Conservation (phyloP, 2,888 invertebrate genomes). For the Lymantria dispar region DNA sequence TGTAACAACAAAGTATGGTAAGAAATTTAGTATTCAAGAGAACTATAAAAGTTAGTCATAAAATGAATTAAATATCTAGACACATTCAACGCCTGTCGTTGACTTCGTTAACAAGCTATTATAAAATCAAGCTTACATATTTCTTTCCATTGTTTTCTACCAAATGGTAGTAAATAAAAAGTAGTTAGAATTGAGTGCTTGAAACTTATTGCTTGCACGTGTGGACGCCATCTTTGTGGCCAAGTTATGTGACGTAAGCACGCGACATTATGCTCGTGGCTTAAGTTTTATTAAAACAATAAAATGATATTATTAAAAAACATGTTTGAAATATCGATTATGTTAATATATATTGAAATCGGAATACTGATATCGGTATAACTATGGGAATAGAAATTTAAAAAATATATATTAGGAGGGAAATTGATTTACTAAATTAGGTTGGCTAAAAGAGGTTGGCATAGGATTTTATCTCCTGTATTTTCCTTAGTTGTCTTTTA, state of each 20-base stretch:
- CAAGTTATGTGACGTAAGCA: slow-evolving; percentile 36
- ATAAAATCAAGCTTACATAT: slow-evolving; percentile 14
- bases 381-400: no score
- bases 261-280: slow-evolving; percentile 14
- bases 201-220: slow-evolving; percentile 26
- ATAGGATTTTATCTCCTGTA: no score
- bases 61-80: slow-evolving; percentile 2
- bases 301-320: no score
- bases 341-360: no score
- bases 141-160: slow-evolving; percentile 23
- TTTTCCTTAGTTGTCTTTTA: no score
- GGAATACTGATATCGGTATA: no score
- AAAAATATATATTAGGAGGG: no score
- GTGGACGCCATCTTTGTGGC: slow-evolving; percentile 29
- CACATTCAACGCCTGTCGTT: slow-evolving; percentile 19
- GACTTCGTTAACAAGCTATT: slow-evolving; percentile 23
- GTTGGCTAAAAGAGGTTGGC: no score
- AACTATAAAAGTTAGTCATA: slow-evolving; percentile 1
- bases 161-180: slow-evolving; percentile 11
- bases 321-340: no score
- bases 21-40: not conserved
- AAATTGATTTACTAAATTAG: no score
- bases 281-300: no score
- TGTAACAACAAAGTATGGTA: no score
- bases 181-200: slow-evolving; percentile 18